phyloP scores from a whole-genome alignment of 2,888 invertebrate genomes.

The Galerucella nymphaeae region DNA sequence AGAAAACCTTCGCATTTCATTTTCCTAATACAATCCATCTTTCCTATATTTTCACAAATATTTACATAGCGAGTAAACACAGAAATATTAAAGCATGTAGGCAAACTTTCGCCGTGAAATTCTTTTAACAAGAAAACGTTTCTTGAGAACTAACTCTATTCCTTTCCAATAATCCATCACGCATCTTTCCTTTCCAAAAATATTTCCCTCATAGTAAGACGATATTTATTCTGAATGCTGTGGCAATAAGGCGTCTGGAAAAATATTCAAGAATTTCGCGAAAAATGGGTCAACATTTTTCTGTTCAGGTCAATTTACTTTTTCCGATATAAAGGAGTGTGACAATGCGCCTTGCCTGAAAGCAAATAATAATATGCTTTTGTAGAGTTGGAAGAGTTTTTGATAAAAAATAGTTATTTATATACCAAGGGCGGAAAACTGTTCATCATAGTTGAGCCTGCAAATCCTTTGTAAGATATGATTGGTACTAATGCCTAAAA shows the following conservation, averaged over 20 bases:
- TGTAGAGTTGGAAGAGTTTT: not conserved
- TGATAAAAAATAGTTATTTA: not conserved
- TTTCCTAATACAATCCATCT: not conserved
- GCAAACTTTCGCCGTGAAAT: not conserved
- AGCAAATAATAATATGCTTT: constrained; percentile 26
- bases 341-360: constrained; percentile 15
- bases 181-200: constrained; percentile 42
- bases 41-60: constrained; percentile 1
- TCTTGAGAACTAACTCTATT: not conserved
- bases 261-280: constrained; percentile 24
- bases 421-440: too few relatives aligned
- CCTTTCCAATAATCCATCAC: constrained; percentile 33
- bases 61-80: not conserved
- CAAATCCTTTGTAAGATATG: too few relatives aligned
- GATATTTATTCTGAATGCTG: constrained; percentile 45
- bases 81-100: not conserved
- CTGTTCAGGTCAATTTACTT: constrained; percentile 39
- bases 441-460: too few relatives aligned
- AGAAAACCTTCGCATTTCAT: not conserved
- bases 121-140: constrained; percentile 2
- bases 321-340: constrained; percentile 16
- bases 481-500: too few relatives aligned
- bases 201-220: constrained; percentile 40
- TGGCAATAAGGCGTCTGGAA: constrained; percentile 33
- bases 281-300: constrained; percentile 32